Evolutionary conservation across 2,113 vertebrate genomes (phyloP), one percentile per base, ranked within the genome.

Genomic region (Rhea pennata): DNA sequence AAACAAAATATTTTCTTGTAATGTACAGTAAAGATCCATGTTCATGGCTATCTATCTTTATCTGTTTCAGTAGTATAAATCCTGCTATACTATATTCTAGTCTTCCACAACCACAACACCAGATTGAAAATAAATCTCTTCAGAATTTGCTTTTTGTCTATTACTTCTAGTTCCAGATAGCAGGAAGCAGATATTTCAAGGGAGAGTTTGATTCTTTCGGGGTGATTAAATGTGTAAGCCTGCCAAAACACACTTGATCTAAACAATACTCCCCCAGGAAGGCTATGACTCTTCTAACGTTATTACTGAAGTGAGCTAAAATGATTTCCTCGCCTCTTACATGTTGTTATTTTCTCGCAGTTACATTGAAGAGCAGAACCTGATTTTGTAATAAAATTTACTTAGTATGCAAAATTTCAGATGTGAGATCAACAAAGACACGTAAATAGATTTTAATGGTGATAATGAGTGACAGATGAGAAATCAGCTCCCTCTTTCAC

Each of bases 381-480:
- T 85, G 58, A 85, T 87, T 92, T 80, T 73, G 29, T 67, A 87
- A 94, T n/a, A 73, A 70, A 88, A 86, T 73, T 65, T 50, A 81
- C 62, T 92, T 84, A 67, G 29, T 53, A 88, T 82, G n/a, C 70
- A 94, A 42, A 88, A 88, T 82, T 92, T 33, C 71, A 94, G 65
- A 77, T 84, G 72, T 69, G 23, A 79, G 80, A 79, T 93, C 76
- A 90, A 48, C 66, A 62, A 90, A 90, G 26, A 44, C 74, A n/a
- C 58, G 93, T 44, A 80, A 62, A 61, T 12, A 53, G 51, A 87
- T 91, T 89, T 85, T 91, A 73, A 66, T 73, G 58, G 62, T 84
- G 58, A 87, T 84, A 64, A 89, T 83, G 80, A 95, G 26, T 84
- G 66, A 84, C 62, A 79, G 61, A 65, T 75, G 51, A 81, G n/a